A percentile compares a stretch with the other conserved stretches of the same genome.
phyloP scores from a whole-genome alignment of 2,797 vertebrate genomes.

The Danio aesculapii region DNA sequence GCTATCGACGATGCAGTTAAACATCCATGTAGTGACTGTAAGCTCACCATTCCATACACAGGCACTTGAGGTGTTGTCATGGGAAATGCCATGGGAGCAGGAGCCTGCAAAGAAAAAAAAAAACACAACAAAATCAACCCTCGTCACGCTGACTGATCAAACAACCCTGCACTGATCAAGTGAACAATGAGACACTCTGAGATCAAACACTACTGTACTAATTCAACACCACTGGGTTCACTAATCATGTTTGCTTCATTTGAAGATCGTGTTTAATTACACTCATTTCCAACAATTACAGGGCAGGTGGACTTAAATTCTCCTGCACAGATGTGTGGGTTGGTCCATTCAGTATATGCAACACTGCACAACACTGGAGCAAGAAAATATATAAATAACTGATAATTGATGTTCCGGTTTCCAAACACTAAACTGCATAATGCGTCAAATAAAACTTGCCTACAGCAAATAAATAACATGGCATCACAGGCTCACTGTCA shows the following conservation, averaged over 20 bases:
- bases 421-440: not conserved
- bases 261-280: conserved; percentile 12
- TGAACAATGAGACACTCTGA: not conserved
- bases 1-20: not conserved
- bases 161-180: conserved; percentile 8
- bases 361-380: not conserved
- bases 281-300: not conserved
- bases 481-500: no score
- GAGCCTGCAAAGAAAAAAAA: conserved; percentile 73
- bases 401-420: no score
- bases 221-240: not conserved
- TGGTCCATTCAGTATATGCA: conserved; percentile 2
- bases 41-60: conserved; percentile 93
- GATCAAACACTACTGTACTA: not conserved
- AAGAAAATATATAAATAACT: not conserved
- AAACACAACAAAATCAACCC: not conserved
- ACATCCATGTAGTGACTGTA: not conserved
- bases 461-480: no score
- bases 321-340: not conserved
- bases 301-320: not conserved
- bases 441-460: not conserved
- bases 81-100: conserved; percentile 86
- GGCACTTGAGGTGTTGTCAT: conserved; percentile 92
- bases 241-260: not conserved
- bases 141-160: not conserved